phyloP scores from a whole-genome alignment of 1,140 invertebrate genomes.

The Drosophila setifemur region DNA sequence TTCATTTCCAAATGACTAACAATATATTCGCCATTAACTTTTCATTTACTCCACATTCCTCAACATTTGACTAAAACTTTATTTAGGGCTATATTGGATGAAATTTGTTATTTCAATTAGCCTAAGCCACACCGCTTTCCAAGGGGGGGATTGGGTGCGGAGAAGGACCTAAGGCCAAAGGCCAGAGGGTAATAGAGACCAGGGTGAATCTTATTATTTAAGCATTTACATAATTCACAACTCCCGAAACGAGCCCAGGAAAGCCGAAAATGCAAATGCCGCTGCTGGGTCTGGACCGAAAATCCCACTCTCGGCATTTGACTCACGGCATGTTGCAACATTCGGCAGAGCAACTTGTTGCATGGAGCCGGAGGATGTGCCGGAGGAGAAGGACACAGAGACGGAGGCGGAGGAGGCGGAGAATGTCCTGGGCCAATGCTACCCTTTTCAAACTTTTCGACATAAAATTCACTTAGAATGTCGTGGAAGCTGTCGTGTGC shows the following conservation, averaged over 20 bases:
- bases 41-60: too few species aligned
- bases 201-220: constrained; percentile 60
- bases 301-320: constrained; percentile 15
- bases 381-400: background rate
- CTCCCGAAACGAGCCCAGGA: constrained; percentile 30
- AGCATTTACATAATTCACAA: constrained; percentile 75
- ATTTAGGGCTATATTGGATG: constrained; percentile 11
- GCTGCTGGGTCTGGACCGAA: background rate
- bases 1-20: too few species aligned
- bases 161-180: background rate
- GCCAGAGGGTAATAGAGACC: constrained; percentile 16
- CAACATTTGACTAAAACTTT: too few species aligned
- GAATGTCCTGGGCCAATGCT: constrained; percentile 18
- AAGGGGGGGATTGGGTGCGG: background rate
- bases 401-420: background rate
- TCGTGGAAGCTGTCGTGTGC: constrained; percentile 78
- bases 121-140: constrained; percentile 50
- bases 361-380: constrained; percentile 15
- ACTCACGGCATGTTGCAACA: constrained; percentile 60
- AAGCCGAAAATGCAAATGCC: constrained; percentile 71
- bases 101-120: constrained; percentile 75
- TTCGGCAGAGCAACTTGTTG: constrained; percentile 63
- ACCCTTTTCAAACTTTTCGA: constrained; percentile 78
- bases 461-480: constrained; percentile 80
- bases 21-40: background rate